phyloP scores from a whole-genome alignment of 2,797 vertebrate species.

The Hirundo rustica region DNA sequence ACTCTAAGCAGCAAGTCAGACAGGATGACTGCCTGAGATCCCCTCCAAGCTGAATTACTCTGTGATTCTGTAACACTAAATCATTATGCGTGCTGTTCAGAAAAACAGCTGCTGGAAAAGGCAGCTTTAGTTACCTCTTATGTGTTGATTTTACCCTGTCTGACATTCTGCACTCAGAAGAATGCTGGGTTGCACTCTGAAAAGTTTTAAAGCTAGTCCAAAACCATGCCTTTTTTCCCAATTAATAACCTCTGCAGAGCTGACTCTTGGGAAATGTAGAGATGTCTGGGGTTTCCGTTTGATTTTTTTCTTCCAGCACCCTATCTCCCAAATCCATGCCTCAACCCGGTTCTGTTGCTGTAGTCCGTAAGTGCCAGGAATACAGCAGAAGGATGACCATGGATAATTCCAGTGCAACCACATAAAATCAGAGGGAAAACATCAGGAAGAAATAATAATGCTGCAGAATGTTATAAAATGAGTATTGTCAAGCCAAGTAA shows the following conservation, averaged over 20 bases:
- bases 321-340: not conserved
- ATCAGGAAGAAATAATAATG: not conserved
- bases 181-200: not conserved
- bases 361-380: not conserved
- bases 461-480: not conserved
- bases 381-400: not conserved
- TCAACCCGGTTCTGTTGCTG: not conserved
- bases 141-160: not conserved
- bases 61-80: not conserved
- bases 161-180: not conserved
- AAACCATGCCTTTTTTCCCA: not conserved
- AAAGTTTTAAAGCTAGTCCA: not conserved
- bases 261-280: not conserved
- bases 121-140: not conserved
- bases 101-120: slow-evolving; percentile 20
- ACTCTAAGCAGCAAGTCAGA: not conserved
- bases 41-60: not conserved
- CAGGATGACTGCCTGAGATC: not conserved
- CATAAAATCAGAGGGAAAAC: not conserved
- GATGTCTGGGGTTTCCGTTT: not conserved
- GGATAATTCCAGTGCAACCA: not conserved
- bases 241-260: not conserved
- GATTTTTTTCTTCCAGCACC: not conserved
- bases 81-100: not conserved
- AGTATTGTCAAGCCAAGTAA: not conserved